Evolutionary conservation across 2,888 invertebrate genomes (phyloP).

Genomic region (Dioctria rufipes): DNA sequence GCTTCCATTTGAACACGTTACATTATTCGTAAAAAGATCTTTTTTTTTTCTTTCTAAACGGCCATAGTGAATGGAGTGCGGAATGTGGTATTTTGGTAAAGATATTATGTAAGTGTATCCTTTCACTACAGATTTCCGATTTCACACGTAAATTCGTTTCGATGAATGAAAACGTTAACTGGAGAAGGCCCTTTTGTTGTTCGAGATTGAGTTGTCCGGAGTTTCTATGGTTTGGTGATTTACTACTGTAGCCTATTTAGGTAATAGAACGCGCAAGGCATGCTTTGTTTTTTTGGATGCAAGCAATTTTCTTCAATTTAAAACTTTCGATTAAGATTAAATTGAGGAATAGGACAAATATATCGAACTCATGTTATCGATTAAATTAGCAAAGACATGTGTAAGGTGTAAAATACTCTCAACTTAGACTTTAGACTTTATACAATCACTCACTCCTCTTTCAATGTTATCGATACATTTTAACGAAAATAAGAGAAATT

Average conservation of each 20-base stretch:
- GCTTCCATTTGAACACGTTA: neutral
- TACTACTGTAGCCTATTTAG: neutral
- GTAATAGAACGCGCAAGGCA: neutral
- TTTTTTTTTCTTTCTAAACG: neutral
- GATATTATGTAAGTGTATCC: neutral
- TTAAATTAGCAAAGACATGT: no score
- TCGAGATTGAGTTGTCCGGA: conserved; percentile 1
- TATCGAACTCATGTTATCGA: no score
- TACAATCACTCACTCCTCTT: no score
- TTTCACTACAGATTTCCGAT: neutral
- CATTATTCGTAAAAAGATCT: neutral
- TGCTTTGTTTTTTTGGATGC: neutral
- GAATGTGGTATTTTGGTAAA: neutral
- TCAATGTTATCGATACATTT: no score
- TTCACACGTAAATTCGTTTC: neutral
- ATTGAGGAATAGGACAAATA: no score
- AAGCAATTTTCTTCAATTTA: neutral
- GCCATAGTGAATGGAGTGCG: neutral
- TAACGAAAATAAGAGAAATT: no score
- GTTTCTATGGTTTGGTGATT: neutral
- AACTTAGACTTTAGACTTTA: no score
- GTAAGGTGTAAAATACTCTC: no score
- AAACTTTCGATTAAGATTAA: no score
- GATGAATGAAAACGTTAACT: neutral
- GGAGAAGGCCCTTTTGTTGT: neutral